Percentiles rank a stretch among this genome's conserved stretches.
Conservation (phyloP, 2,888 invertebrate genomes). For the Lamellibrachia satsuma region DNA sequence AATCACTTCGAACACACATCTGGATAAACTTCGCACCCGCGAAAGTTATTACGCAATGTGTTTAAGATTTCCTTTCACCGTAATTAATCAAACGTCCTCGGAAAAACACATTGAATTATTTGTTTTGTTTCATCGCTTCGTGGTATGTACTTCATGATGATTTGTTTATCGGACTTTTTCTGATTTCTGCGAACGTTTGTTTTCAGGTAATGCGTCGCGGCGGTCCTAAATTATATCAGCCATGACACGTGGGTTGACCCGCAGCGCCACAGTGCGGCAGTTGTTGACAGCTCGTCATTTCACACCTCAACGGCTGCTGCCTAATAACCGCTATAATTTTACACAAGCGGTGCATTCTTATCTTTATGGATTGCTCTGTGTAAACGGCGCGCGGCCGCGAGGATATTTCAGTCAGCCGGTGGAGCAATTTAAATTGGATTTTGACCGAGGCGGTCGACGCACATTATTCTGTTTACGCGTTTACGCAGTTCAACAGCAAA, state of each 20-base stretch:
- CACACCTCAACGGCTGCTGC: not conserved
- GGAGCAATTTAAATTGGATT: slow-evolving; percentile 17
- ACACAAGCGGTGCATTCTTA: not conserved
- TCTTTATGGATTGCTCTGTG: not conserved
- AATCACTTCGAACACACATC: not conserved
- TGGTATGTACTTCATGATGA: not conserved
- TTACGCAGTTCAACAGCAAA: not conserved
- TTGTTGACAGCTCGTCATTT: not conserved
- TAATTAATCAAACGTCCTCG: not conserved
- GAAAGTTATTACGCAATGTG: not conserved
- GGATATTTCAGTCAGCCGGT: slow-evolving; percentile 4
- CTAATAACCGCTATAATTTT: not conserved
- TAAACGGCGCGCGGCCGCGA: not conserved
- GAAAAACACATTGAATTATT: not conserved
- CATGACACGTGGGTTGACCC: not conserved
- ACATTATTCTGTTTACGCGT: not conserved
- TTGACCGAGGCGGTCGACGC: not conserved
- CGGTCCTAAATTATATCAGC: not conserved
- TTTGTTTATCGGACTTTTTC: not conserved
- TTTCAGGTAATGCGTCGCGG: not conserved
- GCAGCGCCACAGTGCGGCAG: not conserved
- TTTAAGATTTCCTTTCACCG: slow-evolving; percentile 13
- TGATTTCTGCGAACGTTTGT: not conserved
- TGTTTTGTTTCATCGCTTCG: not conserved
- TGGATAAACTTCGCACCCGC: not conserved